Evolutionary conservation across 2,888 invertebrate genomes (phyloP), one percentile per base, ranked within the genome.

Genomic region (Heliconius aoede): DNA sequence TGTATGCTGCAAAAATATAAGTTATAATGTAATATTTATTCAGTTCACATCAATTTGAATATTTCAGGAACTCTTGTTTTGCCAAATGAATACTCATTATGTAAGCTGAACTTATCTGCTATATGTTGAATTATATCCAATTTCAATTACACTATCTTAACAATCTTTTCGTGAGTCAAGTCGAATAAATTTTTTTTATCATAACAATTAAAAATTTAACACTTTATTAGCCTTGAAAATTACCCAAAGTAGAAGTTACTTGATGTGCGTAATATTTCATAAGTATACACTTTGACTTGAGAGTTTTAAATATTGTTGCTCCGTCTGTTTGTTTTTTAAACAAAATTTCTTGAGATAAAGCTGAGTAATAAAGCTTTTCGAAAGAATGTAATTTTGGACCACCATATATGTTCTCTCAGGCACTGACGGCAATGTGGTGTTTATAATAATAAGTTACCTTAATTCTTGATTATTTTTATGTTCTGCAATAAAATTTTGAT

Each of bases 1-100:
- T 85, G 81, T 82, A 84, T 84, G 82, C 81, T 73, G 78, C 79
- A 80, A 69, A 71, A 78, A 51, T 30, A 62, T 26, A 71, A 65
- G 71, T 74, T 60, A 73, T 21, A n/a, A 21, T 3, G 30, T 32
- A 8, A n/a, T 46, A 18, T 46, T 28, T n/a, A 51, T 71, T 58
- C 2, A 55, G 15, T 36, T n/a, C 7, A 24, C n/a, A n/a, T 24
- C 4, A 24, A 71, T 36, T 32, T 24, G n/a, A 8, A 21, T n/a
- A 21, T 55, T 51, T 55, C 9, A 21, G 9, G 9, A 51, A n/a
- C 3, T 51, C 8, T n/a, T 21, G 9, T 9, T 55, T 55, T 55
- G 8, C 55, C n/a, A 55, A n/a, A 36, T 36, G 13, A 18, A 61
- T 60, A 40, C 9, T 32, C 2, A 28, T 55, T 62, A 46, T 55